These are phyloP conservation scores for Okapia johnstoni DNA, from an alignment of 2,113 vertebrate species.

Conservation along the genomic window DNA sequence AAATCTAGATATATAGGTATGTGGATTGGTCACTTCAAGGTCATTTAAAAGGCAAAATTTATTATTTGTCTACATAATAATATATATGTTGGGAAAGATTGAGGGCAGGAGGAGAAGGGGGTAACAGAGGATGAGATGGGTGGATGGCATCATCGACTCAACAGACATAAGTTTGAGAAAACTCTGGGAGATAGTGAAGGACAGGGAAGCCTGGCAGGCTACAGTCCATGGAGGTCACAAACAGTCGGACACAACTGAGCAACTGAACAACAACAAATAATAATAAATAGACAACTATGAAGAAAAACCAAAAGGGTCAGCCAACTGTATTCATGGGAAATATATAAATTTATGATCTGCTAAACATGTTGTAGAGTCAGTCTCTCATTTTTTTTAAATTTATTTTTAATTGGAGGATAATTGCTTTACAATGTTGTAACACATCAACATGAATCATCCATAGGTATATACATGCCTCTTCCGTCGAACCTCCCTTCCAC, in stretches of 20 bases:
- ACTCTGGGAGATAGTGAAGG: background rate
- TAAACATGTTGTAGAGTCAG: background rate
- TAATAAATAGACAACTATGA: background rate
- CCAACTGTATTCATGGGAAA: background rate
- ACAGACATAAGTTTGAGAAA: background rate
- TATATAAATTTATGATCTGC: background rate
- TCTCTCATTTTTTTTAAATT: background rate
- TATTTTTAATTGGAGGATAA: background rate
- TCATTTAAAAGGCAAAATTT: background rate
- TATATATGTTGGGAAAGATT: background rate
- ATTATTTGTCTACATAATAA: background rate
- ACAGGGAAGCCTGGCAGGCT: background rate
- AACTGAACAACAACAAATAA: background rate
- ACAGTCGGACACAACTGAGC: fast-evolving
- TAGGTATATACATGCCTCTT: background rate
- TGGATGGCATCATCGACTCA: background rate
- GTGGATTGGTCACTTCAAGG: background rate
- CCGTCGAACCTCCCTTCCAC: background rate
- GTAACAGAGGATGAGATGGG: background rate
- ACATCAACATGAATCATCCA: background rate
- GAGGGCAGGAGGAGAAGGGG: background rate
- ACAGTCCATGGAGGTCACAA: background rate
- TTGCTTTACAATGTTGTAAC: background rate
- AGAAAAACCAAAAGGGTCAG: background rate
- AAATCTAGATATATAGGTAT: background rate